A percentile compares a stretch with the other conserved stretches of the same genome.
phyloP scores from a whole-genome alignment of 2,888 invertebrate species.

The Phaedon cochleariae region DNA sequence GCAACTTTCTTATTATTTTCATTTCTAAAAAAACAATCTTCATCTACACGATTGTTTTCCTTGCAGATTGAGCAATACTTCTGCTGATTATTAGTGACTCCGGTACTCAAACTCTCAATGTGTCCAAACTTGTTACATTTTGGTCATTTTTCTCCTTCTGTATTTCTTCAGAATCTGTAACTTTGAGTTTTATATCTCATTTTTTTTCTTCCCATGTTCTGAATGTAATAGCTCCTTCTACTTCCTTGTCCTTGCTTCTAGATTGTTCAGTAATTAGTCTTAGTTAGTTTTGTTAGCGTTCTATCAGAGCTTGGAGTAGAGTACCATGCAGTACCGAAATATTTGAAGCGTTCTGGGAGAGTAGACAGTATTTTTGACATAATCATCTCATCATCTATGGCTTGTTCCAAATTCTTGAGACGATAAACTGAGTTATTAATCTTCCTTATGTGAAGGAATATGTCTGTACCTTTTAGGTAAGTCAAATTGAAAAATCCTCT shows the following conservation, averaged over 20 bases:
- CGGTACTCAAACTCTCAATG: too few species aligned
- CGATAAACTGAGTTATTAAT: not conserved
- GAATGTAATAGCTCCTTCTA: slow-evolving; percentile 21
- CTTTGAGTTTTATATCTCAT: not conserved
- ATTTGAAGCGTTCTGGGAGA: not conserved
- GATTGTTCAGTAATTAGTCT: slow-evolving; percentile 21
- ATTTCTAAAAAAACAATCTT: slow-evolving; percentile 26
- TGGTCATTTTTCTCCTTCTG: not conserved
- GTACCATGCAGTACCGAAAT: slow-evolving; percentile 5
- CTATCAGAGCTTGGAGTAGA: not conserved
- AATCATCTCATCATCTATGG: not conserved
- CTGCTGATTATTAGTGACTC: slow-evolving; percentile 1
- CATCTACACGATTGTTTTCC: slow-evolving; percentile 26
- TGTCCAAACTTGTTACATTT: slow-evolving; percentile 3
- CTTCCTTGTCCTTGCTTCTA: slow-evolving; percentile 17
- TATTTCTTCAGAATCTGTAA: not conserved
- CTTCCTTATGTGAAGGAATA: not conserved
- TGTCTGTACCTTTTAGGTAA: slow-evolving; percentile 1
- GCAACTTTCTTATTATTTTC: slow-evolving; percentile 7
- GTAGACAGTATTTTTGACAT: not conserved
- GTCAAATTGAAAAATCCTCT: slow-evolving; percentile 23
- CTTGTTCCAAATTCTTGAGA: not conserved
- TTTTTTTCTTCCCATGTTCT: not conserved
- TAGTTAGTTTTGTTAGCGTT: not conserved
- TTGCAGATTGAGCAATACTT: slow-evolving; percentile 24